Evolutionary conservation across 2,113 vertebrate species (phyloP).

Genomic region (Pardalotus punctatus): DNA sequence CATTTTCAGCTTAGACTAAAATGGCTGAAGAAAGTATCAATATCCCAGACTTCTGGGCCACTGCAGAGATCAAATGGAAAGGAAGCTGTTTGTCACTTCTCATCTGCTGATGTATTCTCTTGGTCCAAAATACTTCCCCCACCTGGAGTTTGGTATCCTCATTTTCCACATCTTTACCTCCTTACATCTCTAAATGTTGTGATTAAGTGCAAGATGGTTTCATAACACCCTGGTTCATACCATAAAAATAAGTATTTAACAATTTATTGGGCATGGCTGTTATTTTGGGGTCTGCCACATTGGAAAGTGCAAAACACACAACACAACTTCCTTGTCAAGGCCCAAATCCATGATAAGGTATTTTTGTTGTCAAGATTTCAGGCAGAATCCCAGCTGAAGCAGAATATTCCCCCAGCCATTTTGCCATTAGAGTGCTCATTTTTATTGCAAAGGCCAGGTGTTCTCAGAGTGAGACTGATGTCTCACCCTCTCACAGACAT

Average conservation of each 20-base stretch:
- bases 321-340: neutral
- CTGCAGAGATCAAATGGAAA: neutral
- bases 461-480: neutral
- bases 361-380: neutral
- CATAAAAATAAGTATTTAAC: neutral
- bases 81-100: neutral
- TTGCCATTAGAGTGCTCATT: neutral
- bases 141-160: neutral
- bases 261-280: neutral
- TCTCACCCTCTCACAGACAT: neutral
- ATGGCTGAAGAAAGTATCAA: neutral
- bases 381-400: neutral
- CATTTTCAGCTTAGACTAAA: neutral
- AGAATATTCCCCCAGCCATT: neutral
- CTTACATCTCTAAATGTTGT: neutral
- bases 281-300: neutral
- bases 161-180: neutral
- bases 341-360: rapidly evolving
- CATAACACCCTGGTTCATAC: neutral
- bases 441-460: neutral
- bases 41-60: neutral
- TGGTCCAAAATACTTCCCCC: neutral
- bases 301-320: neutral
- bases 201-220: neutral
- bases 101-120: neutral